phyloP scores from a whole-genome alignment of 2,888 invertebrate species.

The Neoascia interrupta region DNA sequence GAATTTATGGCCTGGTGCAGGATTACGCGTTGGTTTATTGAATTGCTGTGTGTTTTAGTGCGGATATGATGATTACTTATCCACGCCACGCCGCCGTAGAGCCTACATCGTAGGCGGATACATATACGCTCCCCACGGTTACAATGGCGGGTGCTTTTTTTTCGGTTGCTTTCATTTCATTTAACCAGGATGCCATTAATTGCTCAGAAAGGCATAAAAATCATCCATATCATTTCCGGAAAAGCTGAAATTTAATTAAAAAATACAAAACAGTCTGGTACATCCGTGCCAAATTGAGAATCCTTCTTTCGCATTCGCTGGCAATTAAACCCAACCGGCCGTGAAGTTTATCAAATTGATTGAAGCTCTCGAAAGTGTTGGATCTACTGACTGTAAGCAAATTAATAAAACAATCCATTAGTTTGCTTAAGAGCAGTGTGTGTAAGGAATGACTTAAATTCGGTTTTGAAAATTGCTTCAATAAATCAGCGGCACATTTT shows the following conservation, averaged over 20 bases:
- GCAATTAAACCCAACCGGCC: conserved; percentile 65
- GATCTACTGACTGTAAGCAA: conserved; percentile 45
- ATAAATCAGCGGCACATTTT: conserved; percentile 61
- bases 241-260: conserved; percentile 66
- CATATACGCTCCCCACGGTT: not conserved
- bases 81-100: conserved; percentile 6
- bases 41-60: conserved; percentile 58
- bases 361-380: conserved; percentile 7
- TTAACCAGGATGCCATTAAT: conserved; percentile 56
- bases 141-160: conserved; percentile 4
- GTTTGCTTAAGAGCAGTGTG: conserved; percentile 33
- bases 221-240: conserved; percentile 61
- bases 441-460: conserved; percentile 6
- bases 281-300: conserved; percentile 30
- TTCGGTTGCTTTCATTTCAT: conserved; percentile 45
- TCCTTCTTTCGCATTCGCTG: conserved; percentile 31
- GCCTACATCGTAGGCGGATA: not conserved
- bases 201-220: conserved; percentile 61
- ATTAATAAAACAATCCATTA: conserved; percentile 47
- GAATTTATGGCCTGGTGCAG: conserved; percentile 65
- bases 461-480: conserved; percentile 63
- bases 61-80: conserved; percentile 54
- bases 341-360: conserved; percentile 67
- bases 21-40: conserved; percentile 66
- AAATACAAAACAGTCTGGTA: conserved; percentile 2